These are phyloP conservation scores for Aporophyla nigra DNA, from an alignment of 2,888 invertebrate species.

Conservation along the genomic window DNA sequence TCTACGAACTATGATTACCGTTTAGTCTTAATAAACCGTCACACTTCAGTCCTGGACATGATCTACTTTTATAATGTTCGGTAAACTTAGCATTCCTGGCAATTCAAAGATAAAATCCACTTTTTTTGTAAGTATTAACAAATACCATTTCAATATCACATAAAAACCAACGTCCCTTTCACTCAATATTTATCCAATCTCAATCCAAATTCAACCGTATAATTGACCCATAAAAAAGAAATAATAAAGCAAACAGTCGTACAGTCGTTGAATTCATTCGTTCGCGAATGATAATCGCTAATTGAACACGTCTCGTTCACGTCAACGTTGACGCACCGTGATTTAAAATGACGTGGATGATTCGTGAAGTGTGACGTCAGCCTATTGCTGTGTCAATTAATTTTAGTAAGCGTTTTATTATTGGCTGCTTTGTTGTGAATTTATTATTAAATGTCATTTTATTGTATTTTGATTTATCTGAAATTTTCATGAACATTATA, in stretches of 20 bases:
- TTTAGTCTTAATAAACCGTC: neutral
- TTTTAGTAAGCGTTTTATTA: constrained; percentile 43
- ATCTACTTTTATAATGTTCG: neutral
- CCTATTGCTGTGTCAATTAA: constrained; percentile 43
- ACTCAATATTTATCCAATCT: constrained; percentile 17
- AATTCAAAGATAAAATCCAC: neutral
- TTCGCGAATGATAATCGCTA: constrained; percentile 62
- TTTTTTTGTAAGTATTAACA: neutral
- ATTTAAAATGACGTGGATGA: constrained; percentile 62
- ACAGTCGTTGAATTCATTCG: constrained; percentile 51
- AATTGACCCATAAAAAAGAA: constrained; percentile 36
- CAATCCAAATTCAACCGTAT: constrained; percentile 33
- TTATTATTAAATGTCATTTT: neutral
- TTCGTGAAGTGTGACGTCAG: constrained; percentile 42
- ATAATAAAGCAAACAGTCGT: constrained; percentile 51
- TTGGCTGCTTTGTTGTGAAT: constrained; percentile 4
- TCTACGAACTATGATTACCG: neutral
- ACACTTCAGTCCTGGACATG: neutral
- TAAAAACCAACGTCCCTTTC: constrained; percentile 1
- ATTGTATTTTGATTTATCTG: too few relatives aligned
- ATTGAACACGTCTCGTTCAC: constrained; percentile 65
- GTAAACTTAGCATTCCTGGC: neutral
- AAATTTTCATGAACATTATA: neutral
- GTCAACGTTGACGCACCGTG: constrained; percentile 52
- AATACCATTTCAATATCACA: constrained; percentile 5